These are phyloP conservation scores for Falcaria lacertinaria DNA, from an alignment of 2,888 invertebrate species.

Conservation along the genomic window DNA sequence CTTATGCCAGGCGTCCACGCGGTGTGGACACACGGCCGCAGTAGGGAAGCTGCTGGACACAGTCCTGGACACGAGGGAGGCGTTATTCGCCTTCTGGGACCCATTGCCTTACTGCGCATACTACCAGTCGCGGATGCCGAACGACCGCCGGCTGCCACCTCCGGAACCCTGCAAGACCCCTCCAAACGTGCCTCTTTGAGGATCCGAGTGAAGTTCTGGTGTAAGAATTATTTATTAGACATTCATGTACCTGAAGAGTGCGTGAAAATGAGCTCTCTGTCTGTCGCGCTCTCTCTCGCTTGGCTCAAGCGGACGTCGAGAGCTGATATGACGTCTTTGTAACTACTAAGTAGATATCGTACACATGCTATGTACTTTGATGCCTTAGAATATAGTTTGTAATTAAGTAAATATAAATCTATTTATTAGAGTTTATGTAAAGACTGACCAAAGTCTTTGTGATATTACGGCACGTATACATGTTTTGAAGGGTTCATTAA, in stretches of 20 bases:
- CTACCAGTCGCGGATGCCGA: constrained; percentile 88
- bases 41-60: constrained; percentile 83
- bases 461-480: neutral
- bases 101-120: constrained; percentile 92
- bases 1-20: constrained; percentile 85
- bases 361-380: constrained; percentile 35
- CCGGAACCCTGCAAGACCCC: constrained; percentile 79
- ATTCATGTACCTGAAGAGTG: constrained; percentile 76
- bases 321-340: constrained; percentile 62
- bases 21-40: constrained; percentile 81
- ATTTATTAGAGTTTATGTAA: constrained; percentile 7
- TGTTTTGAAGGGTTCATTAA: neutral
- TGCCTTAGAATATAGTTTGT: constrained; percentile 34
- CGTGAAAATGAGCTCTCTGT: constrained; percentile 57
- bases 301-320: constrained; percentile 38
- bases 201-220: constrained; percentile 15
- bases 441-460: neutral
- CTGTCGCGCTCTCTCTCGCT: constrained; percentile 39
- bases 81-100: constrained; percentile 90
- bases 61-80: constrained; percentile 88
- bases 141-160: constrained; percentile 63
- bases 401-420: constrained; percentile 19
- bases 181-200: constrained; percentile 71
- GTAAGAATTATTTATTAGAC: constrained; percentile 62
- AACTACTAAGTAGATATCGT: constrained; percentile 75